A percentile compares a stretch with the other conserved stretches of the same genome.
These are phyloP conservation scores for Vidua macroura DNA, from an alignment of 2,113 vertebrate genomes.

Conservation along the genomic window DNA sequence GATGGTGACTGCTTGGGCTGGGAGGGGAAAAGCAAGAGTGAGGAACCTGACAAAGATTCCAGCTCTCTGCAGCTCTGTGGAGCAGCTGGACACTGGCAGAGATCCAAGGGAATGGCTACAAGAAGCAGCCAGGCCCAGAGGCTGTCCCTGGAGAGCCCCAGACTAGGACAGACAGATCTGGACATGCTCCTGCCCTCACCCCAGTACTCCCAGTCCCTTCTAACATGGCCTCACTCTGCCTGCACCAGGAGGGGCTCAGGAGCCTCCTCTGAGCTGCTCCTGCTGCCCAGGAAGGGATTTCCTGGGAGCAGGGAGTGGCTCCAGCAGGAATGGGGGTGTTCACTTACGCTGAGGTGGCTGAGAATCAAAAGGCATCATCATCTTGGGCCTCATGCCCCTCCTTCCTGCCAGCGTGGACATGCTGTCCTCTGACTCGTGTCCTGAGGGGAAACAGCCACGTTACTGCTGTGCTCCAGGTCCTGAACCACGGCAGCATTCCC, in stretches of 20 bases:
- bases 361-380: conserved; percentile 99
- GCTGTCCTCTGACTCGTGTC: conserved; percentile 96
- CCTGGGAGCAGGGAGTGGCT: not conserved
- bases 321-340: not conserved
- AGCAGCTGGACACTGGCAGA: not conserved
- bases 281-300: not conserved
- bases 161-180: not conserved
- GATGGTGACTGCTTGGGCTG: not conserved
- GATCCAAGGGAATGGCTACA: not conserved
- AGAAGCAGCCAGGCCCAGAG: not conserved
- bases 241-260: not conserved
- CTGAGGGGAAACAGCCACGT: conserved; percentile 72
- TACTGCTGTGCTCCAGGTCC: not conserved
- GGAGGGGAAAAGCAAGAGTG: not conserved
- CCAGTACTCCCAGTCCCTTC: not conserved
- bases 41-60: not conserved
- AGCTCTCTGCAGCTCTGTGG: not conserved
- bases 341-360: conserved; percentile 98
- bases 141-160: not conserved
- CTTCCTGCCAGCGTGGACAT: conserved; percentile 95
- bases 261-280: not conserved
- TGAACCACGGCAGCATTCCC: not conserved
- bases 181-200: not conserved
- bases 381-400: conserved; percentile 97
- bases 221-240: not conserved